Base-by-base conservation (phyloP, 2,113 vertebrate species). In the Trogon surrucura region DNA sequence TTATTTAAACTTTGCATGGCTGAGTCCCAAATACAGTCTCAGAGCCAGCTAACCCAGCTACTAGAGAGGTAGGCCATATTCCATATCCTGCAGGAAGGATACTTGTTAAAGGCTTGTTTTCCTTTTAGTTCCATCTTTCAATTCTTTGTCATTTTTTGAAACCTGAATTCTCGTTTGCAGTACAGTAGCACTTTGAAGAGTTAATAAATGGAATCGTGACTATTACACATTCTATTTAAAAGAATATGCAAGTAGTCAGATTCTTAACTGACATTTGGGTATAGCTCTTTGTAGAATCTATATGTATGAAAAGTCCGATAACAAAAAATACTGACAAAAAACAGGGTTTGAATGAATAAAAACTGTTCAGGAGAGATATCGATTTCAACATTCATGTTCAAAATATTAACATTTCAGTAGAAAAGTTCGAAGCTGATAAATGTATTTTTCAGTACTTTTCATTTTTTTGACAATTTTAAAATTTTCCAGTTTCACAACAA, bases 1-100 rank as follows among this genome's bases (percentile, higher is more conserved):
- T 80, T 94, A 91, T 93, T 90, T 95, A 92, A 96, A 95, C 61
- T 95, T 90, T 69, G 92, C 17, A 15, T 92, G 90, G 73, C 85
- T 79, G 66, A 5, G n/a, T 61, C 69, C 69, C 93, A 93, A 72
- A 65, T 25, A 32, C 4, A 61, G 34, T 67, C 45, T 88, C 53
- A 71, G 44, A 84, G 69, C 38, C 67, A 93, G 75, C 60, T 85
- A 90, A 67, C 27, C 14, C 41, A 56, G 57, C 61, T 84, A 88
- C 75, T 61, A 96, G 53, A 86, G 77, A 86, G 56, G 57, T 18
- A 78, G 19, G 21, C 57, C 21, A 26, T 64, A 65, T 81, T 94
- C 80, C 48, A 57, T 57, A 67, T 56, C 45, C 10, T 16, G 32
- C 38, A 71, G 48, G 29, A 66, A 93, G 44, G 30, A 58, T 69